These are phyloP conservation scores for Volucella zonaria DNA, from an alignment of 2,888 invertebrate genomes.

Conservation along the genomic window DNA sequence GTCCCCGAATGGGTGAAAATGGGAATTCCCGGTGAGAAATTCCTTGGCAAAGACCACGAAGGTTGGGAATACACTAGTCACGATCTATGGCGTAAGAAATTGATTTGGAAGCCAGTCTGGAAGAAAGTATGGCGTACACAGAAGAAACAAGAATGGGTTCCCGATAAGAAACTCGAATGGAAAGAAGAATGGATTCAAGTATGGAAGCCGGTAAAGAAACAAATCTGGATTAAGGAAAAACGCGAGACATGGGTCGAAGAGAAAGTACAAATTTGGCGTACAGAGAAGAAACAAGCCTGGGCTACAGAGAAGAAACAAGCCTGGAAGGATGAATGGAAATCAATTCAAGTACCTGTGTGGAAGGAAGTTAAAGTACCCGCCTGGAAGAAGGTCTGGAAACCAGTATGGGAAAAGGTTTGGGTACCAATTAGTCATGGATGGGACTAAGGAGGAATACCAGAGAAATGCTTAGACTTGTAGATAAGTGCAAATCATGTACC, in stretches of 20 bases:
- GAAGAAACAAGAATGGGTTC: constrained; percentile 89
- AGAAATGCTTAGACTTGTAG: constrained; percentile 40
- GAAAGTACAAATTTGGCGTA: constrained; percentile 87
- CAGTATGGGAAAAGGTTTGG: constrained; percentile 93
- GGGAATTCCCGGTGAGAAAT: constrained; percentile 91
- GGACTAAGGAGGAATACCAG: constrained; percentile 76
- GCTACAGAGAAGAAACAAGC: constrained; percentile 88
- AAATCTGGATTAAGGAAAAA: constrained; percentile 91
- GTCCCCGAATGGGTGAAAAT: constrained; percentile 85
- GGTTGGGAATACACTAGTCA: constrained; percentile 93
- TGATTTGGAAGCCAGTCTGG: constrained; percentile 87
- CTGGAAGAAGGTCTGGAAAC: constrained; percentile 92
- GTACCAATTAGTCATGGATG: constrained; percentile 85
- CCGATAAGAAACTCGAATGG: constrained; percentile 88
- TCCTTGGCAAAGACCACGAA: constrained; percentile 90
- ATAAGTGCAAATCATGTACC: constrained; percentile 69
- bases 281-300: constrained; percentile 85
- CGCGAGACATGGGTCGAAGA: constrained; percentile 89
- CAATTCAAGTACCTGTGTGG: constrained; percentile 89
- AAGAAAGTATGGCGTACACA: constrained; percentile 91
- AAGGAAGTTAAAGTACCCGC: constrained; percentile 86
- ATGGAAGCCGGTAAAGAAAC: constrained; percentile 91
- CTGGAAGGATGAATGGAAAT: constrained; percentile 88
- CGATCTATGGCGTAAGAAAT: constrained; percentile 92
- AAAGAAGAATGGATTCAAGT: constrained; percentile 86